Conservation (phyloP, 1,140 invertebrate species). For the Cephus cinctus region DNA sequence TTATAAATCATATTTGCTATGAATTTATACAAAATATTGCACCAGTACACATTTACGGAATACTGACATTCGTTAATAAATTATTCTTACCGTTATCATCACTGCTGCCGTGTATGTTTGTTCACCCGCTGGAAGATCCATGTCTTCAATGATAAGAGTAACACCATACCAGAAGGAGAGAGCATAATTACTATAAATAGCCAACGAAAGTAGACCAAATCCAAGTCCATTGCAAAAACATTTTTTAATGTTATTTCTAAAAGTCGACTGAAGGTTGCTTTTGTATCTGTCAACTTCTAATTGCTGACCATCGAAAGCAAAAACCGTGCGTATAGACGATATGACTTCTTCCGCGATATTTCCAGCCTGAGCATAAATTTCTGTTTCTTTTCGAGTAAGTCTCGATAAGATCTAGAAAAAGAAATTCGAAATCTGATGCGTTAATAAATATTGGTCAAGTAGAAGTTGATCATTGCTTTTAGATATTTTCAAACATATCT, state of each 20-base stretch:
- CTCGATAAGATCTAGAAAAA: slow-evolving; percentile 52
- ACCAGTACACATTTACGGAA: too few relatives aligned
- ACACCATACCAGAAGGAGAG: slow-evolving; percentile 86
- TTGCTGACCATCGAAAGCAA: slow-evolving; percentile 76
- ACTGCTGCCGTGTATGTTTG: slow-evolving; percentile 62
- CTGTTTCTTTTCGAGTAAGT: slow-evolving; percentile 63
- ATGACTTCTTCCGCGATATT: slow-evolving; percentile 81
- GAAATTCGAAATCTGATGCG: background rate
- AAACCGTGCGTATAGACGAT: slow-evolving; percentile 74
- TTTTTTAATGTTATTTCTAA: slow-evolving; percentile 68
- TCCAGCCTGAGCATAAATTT: slow-evolving; percentile 73
- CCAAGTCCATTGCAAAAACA: slow-evolving; percentile 69
- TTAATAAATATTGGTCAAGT: too few relatives aligned
- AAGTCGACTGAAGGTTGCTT: slow-evolving; percentile 61
- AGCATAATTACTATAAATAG: slow-evolving; percentile 74
- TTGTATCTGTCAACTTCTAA: slow-evolving; percentile 71
- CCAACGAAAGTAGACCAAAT: slow-evolving; percentile 71
- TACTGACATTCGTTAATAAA: too few relatives aligned
- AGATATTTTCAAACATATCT: background rate
- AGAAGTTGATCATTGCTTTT: too few relatives aligned
- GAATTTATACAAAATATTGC: too few relatives aligned
- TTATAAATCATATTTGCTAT: too few relatives aligned
- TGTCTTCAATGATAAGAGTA: slow-evolving; percentile 63
- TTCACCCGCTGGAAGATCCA: slow-evolving; percentile 52
- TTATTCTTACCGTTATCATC: slow-evolving; percentile 67